phyloP scores from a whole-genome alignment of 2,113 vertebrate species.

The Seriola dumerili region DNA sequence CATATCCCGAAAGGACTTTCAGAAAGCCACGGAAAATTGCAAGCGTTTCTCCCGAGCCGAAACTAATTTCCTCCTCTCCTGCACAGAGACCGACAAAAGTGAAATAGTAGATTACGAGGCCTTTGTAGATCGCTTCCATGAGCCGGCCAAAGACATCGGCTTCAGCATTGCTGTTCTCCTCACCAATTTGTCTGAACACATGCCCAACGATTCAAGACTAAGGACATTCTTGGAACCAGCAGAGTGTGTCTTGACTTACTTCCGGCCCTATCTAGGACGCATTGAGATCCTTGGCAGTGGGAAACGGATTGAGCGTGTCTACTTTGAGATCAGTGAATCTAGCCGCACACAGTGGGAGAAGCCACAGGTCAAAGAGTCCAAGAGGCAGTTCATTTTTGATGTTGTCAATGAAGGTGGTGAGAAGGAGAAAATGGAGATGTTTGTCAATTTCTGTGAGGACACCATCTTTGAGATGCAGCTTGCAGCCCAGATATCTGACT shows the following conservation, averaged over 20 bases:
- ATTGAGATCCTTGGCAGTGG: constrained; percentile 96
- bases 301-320: constrained; percentile 95
- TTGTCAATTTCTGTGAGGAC: constrained; percentile 97
- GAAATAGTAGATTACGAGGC: constrained; percentile 92
- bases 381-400: constrained; percentile 96
- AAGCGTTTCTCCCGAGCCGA: constrained; percentile 91
- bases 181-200: constrained; percentile 96
- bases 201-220: constrained; percentile 91
- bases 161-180: constrained; percentile 95
- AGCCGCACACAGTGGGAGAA: constrained; percentile 98
- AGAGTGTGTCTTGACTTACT: constrained; percentile 92
- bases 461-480: constrained; percentile 99
- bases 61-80: constrained; percentile 92
- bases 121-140: constrained; percentile 94
- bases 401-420: constrained; percentile 95
- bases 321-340: constrained; percentile 97
- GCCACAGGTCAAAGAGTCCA: constrained; percentile 97
- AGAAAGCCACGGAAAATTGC: constrained; percentile 94
- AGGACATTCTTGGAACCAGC: constrained; percentile 92
- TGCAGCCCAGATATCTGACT: constrained; percentile 91
- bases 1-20: constrained; percentile 94
- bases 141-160: constrained; percentile 96
- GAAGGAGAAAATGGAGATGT: constrained; percentile 98
- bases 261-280: constrained; percentile 92
- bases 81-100: constrained; percentile 89